phyloP scores from a whole-genome alignment of 1,140 invertebrate genomes.

The Sesamia nonagrioides region DNA sequence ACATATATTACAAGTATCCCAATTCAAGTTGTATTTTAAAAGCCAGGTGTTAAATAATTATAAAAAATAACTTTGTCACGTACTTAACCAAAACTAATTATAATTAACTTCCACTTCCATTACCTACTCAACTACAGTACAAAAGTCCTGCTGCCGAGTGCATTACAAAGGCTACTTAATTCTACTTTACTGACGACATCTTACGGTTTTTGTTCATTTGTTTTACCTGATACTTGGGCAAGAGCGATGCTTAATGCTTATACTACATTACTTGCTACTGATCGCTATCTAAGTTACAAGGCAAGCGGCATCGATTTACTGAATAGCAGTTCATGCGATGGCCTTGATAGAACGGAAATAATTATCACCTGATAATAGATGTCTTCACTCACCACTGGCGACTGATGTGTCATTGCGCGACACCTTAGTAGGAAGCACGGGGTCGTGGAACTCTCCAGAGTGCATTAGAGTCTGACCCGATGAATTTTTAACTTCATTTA shows the following conservation, averaged over 20 bases:
- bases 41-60: no score
- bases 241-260: slow-evolving; percentile 16
- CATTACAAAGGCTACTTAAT: no score
- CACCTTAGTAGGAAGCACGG: slow-evolving; percentile 78
- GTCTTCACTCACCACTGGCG: slow-evolving; percentile 87
- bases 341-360: slow-evolving; percentile 81
- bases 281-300: slow-evolving; percentile 43
- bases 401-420: slow-evolving; percentile 77
- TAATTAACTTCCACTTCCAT: no score
- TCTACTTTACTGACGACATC: no score
- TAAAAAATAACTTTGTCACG: no score
- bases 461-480: slow-evolving; percentile 68
- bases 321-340: slow-evolving; percentile 78
- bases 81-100: no score
- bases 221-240: slow-evolving; percentile 8
- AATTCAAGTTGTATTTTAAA: no score
- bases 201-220: neutral
- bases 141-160: no score
- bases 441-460: slow-evolving; percentile 81
- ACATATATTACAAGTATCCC: no score
- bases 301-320: slow-evolving; percentile 45
- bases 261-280: slow-evolving; percentile 29
- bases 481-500: slow-evolving; percentile 48
- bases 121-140: no score
- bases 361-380: slow-evolving; percentile 86